Evolutionary conservation across 2,888 invertebrate species (phyloP).

Genomic region (Caenorhabditis macrosperma): DNA sequence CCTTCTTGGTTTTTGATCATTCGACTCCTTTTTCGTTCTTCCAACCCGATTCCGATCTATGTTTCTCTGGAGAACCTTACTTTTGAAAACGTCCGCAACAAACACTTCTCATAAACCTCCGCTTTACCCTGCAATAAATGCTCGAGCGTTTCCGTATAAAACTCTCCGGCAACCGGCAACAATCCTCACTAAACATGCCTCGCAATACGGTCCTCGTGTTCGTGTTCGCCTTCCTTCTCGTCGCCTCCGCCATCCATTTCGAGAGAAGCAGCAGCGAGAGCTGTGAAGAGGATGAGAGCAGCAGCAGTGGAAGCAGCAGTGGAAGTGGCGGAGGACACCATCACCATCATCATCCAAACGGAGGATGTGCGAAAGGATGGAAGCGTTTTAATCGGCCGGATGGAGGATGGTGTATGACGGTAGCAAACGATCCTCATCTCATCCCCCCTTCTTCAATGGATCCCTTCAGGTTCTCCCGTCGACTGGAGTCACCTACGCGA

Average conservation of each 20-base stretch:
- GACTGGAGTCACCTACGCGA: conserved; percentile 2
- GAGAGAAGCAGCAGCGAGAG: not conserved
- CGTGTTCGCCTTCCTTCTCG: not conserved
- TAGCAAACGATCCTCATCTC: not conserved
- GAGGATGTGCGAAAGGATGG: conserved; percentile 1
- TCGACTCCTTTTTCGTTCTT: too few species aligned
- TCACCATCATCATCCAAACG: not conserved
- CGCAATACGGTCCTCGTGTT: not conserved
- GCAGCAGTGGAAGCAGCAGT: not conserved
- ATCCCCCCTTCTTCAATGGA: not conserved
- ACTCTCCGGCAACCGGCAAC: too few species aligned
- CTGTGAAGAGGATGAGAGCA: not conserved
- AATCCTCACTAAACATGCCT: not conserved
- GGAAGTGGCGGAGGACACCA: not conserved
- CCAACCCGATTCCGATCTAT: too few species aligned
- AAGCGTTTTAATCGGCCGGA: not conserved
- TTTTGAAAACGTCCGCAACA: too few species aligned
- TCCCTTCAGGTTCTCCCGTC: not conserved
- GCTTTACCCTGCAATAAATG: too few species aligned
- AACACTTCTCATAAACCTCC: too few species aligned
- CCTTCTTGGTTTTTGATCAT: too few species aligned
- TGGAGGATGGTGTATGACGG: conserved; percentile 9
- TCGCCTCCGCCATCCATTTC: not conserved
- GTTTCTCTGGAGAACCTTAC: too few species aligned
- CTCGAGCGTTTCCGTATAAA: too few species aligned